Evolutionary conservation across 2,888 invertebrate genomes (phyloP).

Genomic region (Drosophila lutescens): DNA sequence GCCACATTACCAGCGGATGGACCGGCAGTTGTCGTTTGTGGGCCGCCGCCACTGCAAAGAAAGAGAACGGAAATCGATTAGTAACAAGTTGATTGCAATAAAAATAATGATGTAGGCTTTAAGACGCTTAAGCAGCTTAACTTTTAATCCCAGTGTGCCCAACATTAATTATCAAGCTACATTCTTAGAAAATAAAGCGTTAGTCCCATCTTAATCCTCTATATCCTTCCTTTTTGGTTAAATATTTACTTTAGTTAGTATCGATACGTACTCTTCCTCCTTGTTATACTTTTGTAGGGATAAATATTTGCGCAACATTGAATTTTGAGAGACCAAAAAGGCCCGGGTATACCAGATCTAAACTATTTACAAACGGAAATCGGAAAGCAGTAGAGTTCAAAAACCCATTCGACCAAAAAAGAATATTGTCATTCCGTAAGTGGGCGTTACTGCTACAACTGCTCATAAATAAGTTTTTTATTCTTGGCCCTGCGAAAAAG

Average conservation of each 20-base stretch:
- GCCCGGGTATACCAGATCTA: conserved; percentile 2
- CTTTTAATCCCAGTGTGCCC: neutral
- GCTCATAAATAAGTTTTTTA: conserved; percentile 7
- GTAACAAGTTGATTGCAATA: conserved; percentile 27
- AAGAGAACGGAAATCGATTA: conserved; percentile 14
- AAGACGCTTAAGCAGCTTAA: neutral
- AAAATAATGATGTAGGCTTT: neutral
- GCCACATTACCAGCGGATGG: conserved; percentile 82
- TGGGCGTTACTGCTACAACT: conserved; percentile 8
- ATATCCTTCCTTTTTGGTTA: neutral
- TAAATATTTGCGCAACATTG: conserved; percentile 62
- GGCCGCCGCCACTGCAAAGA: conserved; percentile 83
- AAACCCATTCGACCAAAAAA: conserved; percentile 20
- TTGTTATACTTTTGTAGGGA: conserved; percentile 17
- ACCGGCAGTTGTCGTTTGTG: conserved; percentile 82
- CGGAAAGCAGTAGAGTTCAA: conserved; percentile 3
- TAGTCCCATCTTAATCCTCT: neutral
- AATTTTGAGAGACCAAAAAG: conserved; percentile 51
- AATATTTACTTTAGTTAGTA: too few species aligned
- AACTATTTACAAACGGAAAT: neutral
- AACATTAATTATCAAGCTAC: neutral
- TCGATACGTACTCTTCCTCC: conserved; percentile 19
- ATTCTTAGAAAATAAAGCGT: too few species aligned
- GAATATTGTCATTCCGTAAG: conserved; percentile 23
- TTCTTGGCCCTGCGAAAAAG: conserved; percentile 3